Evolutionary conservation across 2,113 vertebrate species (phyloP).

Genomic region (Nyctereutes procyonoides): DNA sequence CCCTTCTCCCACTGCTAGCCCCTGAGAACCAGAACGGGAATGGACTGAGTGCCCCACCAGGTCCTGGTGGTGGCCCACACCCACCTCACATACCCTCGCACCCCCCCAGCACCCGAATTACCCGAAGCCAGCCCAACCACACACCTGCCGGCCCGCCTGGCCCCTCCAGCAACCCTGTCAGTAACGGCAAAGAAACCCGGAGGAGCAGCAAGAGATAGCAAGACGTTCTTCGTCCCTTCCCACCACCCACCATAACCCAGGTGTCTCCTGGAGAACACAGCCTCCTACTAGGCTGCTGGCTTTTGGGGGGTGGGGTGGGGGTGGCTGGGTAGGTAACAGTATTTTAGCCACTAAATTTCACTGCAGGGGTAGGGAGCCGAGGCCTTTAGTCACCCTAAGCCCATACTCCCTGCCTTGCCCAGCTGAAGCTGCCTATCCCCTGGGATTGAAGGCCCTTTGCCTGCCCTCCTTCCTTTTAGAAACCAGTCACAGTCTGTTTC

Average conservation of each 20-base stretch:
- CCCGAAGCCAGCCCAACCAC: conserved; percentile 86
- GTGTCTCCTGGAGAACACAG: not conserved
- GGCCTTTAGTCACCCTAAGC: not conserved
- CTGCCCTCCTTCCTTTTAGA: conserved; percentile 48
- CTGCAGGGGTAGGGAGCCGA: not conserved
- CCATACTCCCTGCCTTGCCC: not conserved
- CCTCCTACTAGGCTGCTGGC: not conserved
- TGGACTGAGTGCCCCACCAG: conserved; percentile 82
- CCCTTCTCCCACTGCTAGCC: conserved; percentile 69
- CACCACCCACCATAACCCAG: not conserved
- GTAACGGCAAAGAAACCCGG: conserved; percentile 91
- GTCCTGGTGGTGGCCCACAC: conserved; percentile 74
- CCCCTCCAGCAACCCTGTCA: conserved; percentile 82
- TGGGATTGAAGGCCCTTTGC: not conserved
- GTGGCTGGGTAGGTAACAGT: not conserved
- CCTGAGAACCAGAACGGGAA: conserved; percentile 89
- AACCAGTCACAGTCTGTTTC: not conserved
- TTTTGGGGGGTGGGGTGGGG: not conserved
- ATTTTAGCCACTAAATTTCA: conserved; percentile 60
- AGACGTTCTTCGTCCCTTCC: not conserved
- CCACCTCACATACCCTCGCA: conserved; percentile 78
- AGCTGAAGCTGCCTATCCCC: conserved; percentile 38
- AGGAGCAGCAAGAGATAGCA: conserved; percentile 90
- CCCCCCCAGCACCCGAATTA: conserved; percentile 84
- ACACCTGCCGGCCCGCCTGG: conserved; percentile 75